Base-by-base conservation (phyloP, 1,140 invertebrate species). In the Pygmarrhopalites habei region DNA sequence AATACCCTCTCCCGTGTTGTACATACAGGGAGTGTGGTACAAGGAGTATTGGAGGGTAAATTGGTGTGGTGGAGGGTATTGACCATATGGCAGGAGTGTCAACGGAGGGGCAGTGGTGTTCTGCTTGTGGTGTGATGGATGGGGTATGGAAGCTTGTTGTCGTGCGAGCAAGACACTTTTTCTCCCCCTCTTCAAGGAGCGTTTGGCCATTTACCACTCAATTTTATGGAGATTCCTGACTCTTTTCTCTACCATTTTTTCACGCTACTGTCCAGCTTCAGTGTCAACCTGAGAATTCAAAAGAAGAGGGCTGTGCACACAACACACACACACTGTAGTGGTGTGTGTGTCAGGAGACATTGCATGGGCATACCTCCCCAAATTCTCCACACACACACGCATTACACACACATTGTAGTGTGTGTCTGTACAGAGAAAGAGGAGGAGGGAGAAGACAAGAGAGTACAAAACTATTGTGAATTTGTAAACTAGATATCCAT, bases 111-210 rank as follows among this genome's bases (percentile, higher is more conserved):
- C 49, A 52, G 49, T 28, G 25, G 49, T 10, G 49, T 26, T 15
- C 49, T 52, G 49, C 49, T 52, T 52, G 49, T 23, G 49, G 49
- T 29, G 49, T 52, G 49, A 52, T 52, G 49, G 28, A 52, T 52
- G 49, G 28, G 49, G 23, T 23, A 52, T 19, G 17, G 44, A 5
- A 21, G 44, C 19, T 47, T 25, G 44, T 47, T 25, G 44, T 47
- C 44, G 49, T 52, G 23, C 10, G 49, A 52, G 49, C 49, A 52
- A 52, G 49, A 29, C 23, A 28, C 25, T 52, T 29, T 52, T 29
- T 52, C 49, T 26, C 49, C n/a, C n/a, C n/a, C n/a, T n/a, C n/a
- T n/a, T 52, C n/a, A 15, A 35, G 15, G 32, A 35, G 32, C 32
- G 32, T 35, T 28, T 52, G 23, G 28, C 49, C 49, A 28, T 47